Conservation (phyloP, 1,140 invertebrate genomes). For the Bacillus rossius region DNA sequence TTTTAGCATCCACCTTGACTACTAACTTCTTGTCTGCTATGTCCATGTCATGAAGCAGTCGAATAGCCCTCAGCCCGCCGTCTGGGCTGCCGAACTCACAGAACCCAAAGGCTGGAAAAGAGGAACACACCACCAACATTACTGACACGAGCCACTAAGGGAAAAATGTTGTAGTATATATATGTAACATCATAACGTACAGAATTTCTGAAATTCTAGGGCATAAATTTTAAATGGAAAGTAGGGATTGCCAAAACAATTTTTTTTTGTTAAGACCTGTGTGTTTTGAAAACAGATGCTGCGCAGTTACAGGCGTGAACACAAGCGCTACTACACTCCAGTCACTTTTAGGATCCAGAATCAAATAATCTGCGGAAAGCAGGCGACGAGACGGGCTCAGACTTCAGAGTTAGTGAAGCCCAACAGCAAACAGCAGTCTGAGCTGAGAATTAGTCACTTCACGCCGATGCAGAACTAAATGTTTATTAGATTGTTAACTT, state of each 20-base stretch:
- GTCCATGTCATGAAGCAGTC: constrained; percentile 89
- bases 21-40: constrained; percentile 91
- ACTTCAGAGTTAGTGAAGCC: too few relatives aligned
- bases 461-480: too few relatives aligned
- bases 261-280: too few relatives aligned
- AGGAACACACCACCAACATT: constrained; percentile 7
- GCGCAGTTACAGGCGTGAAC: too few relatives aligned
- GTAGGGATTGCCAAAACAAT: background rate
- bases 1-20: constrained; percentile 97
- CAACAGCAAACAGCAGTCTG: too few relatives aligned
- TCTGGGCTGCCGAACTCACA: constrained; percentile 95
- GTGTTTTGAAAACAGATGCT: too few relatives aligned
- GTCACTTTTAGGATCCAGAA: too few relatives aligned
- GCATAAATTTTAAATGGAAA: background rate
- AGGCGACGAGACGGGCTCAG: too few relatives aligned
- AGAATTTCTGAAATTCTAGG: background rate
- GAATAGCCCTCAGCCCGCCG: constrained; percentile 88
- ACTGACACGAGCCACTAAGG: constrained; percentile 4
- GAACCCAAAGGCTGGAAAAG: constrained; percentile 84
- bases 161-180: background rate
- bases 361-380: too few relatives aligned
- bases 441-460: too few relatives aligned
- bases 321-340: too few relatives aligned
- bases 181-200: background rate
- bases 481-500: too few relatives aligned